Evolutionary conservation across 2,888 invertebrate species (phyloP), one percentile per base, ranked within the genome.

Genomic region (Tenthredo notha): DNA sequence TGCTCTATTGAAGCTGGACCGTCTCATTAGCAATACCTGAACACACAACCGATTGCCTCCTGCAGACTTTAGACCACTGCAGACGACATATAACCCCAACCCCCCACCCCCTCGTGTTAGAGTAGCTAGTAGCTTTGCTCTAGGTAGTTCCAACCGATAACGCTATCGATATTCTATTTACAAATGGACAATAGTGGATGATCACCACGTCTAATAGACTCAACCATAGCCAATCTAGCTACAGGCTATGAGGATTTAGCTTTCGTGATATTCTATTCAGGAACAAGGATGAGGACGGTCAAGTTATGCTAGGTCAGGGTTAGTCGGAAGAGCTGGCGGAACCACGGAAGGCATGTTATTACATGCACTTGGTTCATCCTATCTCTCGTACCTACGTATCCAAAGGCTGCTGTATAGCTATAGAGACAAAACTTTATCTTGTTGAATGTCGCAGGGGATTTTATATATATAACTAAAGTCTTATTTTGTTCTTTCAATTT

Each of bases 151-250:
- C 29, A 47, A 33, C 58, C 40, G 61, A 33, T 84, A 84, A 78
- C 40, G 84, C 85, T 86, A 86, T 88, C 88, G 87, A 90, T 89
- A 88, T 87, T 89, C 89, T 86, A 87, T 89, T 89, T 88, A 88
- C 88, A 89, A 85, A 86, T 87, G 90, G 87, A 90, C 90, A 90
- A 90, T 89, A 87, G 87, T 85, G 87, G 88, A 90, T 90, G 89
- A 90, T 90, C 89, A 88, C 85, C 86, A 78, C 84, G 89, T 87
- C 88, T 90, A 90, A 90, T 90, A 87, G 89, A 88, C 87, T 87
- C 21, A 1, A 7, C 25, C 21, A 58, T 21, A 40, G 61, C 58
- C 21, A 77, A 18, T n/a, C 43, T 21, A 43, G 18, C 74, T 21
- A 33, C 18, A 33, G 67, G 29, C 33, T 15, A 67, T 33, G 29